A percentile compares a stretch with the other conserved stretches of the same genome.
phyloP scores from a whole-genome alignment of 2,113 vertebrate species.

The Formicarius rufipectus region DNA sequence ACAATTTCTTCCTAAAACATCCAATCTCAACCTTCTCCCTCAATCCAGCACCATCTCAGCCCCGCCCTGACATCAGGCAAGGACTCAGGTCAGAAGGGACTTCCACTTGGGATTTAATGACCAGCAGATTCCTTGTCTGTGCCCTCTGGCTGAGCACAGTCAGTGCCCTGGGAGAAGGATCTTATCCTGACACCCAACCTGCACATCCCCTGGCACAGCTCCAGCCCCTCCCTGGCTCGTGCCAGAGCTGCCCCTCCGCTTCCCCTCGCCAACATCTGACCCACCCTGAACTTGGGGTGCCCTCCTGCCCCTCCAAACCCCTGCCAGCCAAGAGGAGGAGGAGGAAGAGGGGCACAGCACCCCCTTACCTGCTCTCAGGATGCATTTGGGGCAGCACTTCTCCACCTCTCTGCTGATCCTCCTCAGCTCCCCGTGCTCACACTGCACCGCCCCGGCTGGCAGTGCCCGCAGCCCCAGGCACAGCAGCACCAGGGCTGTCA shows the following conservation, averaged over 20 bases:
- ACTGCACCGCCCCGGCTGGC: background rate
- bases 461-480: background rate
- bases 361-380: background rate
- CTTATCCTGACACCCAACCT: background rate
- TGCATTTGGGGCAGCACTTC: slow-evolving; percentile 23
- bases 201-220: background rate
- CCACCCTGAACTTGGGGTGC: background rate
- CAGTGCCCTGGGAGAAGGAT: background rate
- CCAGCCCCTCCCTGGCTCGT: too few species aligned
- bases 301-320: too few species aligned
- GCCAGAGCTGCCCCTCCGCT: background rate
- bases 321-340: too few species aligned
- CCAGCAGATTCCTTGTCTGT: too few species aligned
- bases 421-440: background rate
- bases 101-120: too few species aligned
- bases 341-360: too few species aligned
- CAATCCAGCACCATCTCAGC: background rate
- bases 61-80: background rate
- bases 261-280: background rate
- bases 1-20: background rate
- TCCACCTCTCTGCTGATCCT: background rate
- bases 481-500: background rate
- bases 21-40: background rate
- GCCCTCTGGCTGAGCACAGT: background rate
- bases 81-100: background rate